Conservation (phyloP, 1,140 invertebrate species). For the Orius insidiosus region DNA sequence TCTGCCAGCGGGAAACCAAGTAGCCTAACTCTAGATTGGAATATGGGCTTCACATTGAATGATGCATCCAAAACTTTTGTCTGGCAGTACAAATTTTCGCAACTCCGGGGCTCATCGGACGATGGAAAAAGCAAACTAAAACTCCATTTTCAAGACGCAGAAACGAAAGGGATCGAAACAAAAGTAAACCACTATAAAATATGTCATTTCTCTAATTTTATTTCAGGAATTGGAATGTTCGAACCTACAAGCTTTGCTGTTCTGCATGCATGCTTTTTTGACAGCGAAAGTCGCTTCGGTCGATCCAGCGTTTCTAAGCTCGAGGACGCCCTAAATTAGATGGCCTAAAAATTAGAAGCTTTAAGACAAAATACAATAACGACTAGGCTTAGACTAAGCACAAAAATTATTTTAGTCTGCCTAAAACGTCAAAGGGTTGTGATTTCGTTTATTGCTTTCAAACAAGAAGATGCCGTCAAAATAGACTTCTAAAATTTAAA, state of each 20-base stretch:
- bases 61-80: constrained; percentile 52
- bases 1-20: constrained; percentile 53
- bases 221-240: constrained; percentile 83
- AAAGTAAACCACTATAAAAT: constrained; percentile 44
- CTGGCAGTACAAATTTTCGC: constrained; percentile 90
- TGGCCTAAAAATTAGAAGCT: background rate
- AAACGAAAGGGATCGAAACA: constrained; percentile 69
- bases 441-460: too few relatives aligned
- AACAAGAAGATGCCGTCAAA: too few relatives aligned
- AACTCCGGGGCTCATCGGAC: constrained; percentile 88
- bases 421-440: too few relatives aligned
- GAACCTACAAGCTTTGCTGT: constrained; percentile 75
- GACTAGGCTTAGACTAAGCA: too few relatives aligned
- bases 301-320: constrained; percentile 72
- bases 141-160: constrained; percentile 79
- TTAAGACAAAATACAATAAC: too few relatives aligned
- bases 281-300: constrained; percentile 80
- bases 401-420: too few relatives aligned
- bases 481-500: too few relatives aligned
- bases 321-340: constrained; percentile 33
- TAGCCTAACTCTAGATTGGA: constrained; percentile 74
- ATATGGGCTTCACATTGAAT: constrained; percentile 73
- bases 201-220: background rate
- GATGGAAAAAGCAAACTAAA: constrained; percentile 89
- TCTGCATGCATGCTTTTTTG: constrained; percentile 91